Evolutionary conservation across 2,888 invertebrate species (phyloP).

Genomic region (Athalia rosae): DNA sequence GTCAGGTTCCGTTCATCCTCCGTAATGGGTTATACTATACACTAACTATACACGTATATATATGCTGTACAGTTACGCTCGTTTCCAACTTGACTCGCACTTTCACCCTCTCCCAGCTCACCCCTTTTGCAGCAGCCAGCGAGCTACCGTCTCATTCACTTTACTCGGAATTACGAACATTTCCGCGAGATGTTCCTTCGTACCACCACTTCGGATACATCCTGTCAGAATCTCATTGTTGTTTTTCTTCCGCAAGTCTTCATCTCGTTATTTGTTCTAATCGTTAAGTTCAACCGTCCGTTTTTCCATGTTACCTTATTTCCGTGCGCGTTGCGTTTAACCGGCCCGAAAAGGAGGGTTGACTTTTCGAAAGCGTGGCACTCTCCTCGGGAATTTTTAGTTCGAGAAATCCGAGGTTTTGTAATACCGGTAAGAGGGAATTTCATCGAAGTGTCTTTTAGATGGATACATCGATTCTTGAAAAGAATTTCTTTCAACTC

Average conservation of each 20-base stretch:
- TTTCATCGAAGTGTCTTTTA: conserved; percentile 16
- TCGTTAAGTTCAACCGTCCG: too few relatives aligned
- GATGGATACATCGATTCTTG: conserved; percentile 20
- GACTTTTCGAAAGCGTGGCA: conserved; percentile 48
- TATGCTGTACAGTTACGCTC: conserved; percentile 6
- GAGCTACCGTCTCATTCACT: conserved; percentile 40
- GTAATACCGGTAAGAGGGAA: conserved; percentile 1
- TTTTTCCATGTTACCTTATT: too few relatives aligned
- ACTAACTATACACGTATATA: background rate
- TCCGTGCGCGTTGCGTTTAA: too few relatives aligned
- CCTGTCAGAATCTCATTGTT: conserved; percentile 47
- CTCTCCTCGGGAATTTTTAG: conserved; percentile 33
- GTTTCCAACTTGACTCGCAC: background rate
- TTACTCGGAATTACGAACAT: conserved; percentile 48
- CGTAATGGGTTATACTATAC: conserved; percentile 26
- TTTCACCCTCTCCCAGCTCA: background rate
- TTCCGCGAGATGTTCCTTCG: conserved; percentile 12
- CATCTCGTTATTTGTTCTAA: too few relatives aligned
- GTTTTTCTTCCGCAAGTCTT: conserved; percentile 50
- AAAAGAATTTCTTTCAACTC: conserved; percentile 15
- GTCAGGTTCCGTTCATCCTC: conserved; percentile 30
- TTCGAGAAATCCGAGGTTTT: background rate
- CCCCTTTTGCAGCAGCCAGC: background rate
- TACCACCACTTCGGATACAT: conserved; percentile 29
- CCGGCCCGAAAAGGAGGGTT: too few relatives aligned